These are phyloP conservation scores for Zaprionus taronus DNA, from an alignment of 1,140 invertebrate genomes.

Conservation along the genomic window DNA sequence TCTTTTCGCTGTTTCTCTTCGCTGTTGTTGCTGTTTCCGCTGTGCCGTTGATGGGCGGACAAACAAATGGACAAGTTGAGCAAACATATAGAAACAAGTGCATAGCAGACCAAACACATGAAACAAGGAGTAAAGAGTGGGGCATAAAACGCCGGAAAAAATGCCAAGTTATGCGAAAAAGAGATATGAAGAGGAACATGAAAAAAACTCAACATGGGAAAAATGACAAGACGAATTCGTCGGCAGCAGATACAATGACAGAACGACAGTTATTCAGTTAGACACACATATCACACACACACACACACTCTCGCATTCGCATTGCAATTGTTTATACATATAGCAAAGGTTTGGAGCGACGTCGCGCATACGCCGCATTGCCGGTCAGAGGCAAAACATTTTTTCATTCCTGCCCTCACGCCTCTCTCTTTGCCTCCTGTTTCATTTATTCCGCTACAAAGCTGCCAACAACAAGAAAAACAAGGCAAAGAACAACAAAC, in stretches of 20 bases:
- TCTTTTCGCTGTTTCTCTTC: too few species aligned
- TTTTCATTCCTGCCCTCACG: conserved; percentile 8
- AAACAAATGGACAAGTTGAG: conserved; percentile 38
- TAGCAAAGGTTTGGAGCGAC: conserved; percentile 18
- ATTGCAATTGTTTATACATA: conserved; percentile 36
- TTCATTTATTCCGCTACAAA: conserved; percentile 43
- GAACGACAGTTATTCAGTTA: conserved; percentile 31
- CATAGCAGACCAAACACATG: conserved; percentile 15
- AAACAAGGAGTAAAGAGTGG: conserved; percentile 3
- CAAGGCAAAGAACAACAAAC: conserved; percentile 9
- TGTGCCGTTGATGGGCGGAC: conserved; percentile 7
- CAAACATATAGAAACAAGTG: conserved; percentile 26
- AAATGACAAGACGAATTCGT: conserved; percentile 39
- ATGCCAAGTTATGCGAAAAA: conserved; percentile 6
- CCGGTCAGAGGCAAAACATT: conserved; percentile 19
- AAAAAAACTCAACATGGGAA: conserved; percentile 5
- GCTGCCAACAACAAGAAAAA: conserved; percentile 22
- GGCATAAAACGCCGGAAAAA: background rate
- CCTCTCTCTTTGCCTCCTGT: background rate
- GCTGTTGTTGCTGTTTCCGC: background rate
- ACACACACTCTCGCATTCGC: background rate
- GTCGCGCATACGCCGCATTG: conserved; percentile 49
- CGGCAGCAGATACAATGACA: conserved; percentile 41
- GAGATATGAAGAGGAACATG: background rate
- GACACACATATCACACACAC: conserved; percentile 7